Conservation (phyloP, 2,888 invertebrate species). For the Mylabris sibirica region DNA sequence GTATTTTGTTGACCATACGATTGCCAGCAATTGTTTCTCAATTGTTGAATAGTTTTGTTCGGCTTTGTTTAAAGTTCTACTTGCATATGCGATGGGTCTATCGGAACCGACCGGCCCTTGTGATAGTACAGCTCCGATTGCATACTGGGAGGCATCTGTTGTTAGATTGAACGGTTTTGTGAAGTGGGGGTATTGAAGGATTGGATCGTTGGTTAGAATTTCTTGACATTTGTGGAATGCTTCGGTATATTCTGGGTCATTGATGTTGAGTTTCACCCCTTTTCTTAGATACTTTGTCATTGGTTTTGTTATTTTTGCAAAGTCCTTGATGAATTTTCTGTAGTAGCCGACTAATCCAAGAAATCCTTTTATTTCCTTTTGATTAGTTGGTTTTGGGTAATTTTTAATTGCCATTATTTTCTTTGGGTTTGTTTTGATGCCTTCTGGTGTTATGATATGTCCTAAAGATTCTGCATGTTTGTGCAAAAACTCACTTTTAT, state of each 20-base stretch:
- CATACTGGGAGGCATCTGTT: neutral
- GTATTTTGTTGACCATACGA: conserved; percentile 25
- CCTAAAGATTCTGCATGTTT: neutral
- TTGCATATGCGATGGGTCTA: conserved; percentile 39
- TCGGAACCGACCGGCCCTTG: conserved; percentile 35
- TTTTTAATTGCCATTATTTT: no score
- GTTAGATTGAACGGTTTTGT: neutral
- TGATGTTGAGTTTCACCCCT: neutral
- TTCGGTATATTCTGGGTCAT: neutral
- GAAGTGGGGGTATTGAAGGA: neutral
- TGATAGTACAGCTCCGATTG: neutral
- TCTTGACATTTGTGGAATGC: neutral
- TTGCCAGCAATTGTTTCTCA: conserved; percentile 46
- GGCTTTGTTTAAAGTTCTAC: conserved; percentile 35
- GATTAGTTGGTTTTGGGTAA: no score
- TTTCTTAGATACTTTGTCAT: neutral
- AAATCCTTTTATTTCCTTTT: no score
- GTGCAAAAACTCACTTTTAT: no score
- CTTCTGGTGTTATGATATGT: neutral
- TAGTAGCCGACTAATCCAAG: neutral
- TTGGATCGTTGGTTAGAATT: neutral
- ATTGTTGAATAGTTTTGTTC: conserved; percentile 43
- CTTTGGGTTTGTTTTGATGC: neutral
- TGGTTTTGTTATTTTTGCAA: neutral
- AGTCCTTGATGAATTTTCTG: no score